A percentile compares a stretch with the other conserved stretches of the same genome.
phyloP scores from a whole-genome alignment of 2,113 vertebrate genomes.

The Alouatta palliata region DNA sequence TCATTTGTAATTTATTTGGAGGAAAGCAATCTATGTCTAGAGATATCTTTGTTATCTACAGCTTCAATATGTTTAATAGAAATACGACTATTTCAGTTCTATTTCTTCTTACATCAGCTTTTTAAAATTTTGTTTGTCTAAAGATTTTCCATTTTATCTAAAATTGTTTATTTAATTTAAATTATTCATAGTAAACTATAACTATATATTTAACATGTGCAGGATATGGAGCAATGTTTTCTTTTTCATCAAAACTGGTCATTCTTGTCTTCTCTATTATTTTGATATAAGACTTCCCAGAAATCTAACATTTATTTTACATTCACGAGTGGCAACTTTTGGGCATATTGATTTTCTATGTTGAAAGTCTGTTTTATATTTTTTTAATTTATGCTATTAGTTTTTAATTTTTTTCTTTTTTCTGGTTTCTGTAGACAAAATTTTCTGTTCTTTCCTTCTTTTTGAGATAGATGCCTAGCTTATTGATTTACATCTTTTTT shows the following conservation, averaged over 20 bases:
- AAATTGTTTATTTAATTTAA: constrained; percentile 16
- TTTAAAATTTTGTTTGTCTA: neutral
- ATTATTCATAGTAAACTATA: neutral
- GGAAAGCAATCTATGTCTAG: neutral
- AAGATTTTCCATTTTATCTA: neutral
- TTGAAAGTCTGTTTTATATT: neutral
- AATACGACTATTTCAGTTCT: neutral
- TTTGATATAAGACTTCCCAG: neutral
- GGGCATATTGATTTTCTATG: constrained; percentile 1
- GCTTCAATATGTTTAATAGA: neutral
- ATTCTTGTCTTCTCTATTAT: neutral
- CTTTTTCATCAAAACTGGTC: neutral
- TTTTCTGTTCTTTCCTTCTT: neutral
- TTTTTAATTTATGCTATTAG: neutral
- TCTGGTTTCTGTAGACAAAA: neutral
- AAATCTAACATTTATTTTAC: neutral
- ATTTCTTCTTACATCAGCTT: constrained; percentile 40
- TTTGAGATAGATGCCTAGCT: neutral
- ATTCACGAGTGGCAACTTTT: neutral
- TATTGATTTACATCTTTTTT: neutral
- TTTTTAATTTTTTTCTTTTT: constrained; percentile 5
- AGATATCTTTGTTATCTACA: neutral
- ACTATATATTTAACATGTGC: neutral
- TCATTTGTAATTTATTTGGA: neutral
- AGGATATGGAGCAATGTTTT: neutral